Evolutionary conservation across 2,113 vertebrate genomes (phyloP).

Genomic region (Saimiri boliviensis): DNA sequence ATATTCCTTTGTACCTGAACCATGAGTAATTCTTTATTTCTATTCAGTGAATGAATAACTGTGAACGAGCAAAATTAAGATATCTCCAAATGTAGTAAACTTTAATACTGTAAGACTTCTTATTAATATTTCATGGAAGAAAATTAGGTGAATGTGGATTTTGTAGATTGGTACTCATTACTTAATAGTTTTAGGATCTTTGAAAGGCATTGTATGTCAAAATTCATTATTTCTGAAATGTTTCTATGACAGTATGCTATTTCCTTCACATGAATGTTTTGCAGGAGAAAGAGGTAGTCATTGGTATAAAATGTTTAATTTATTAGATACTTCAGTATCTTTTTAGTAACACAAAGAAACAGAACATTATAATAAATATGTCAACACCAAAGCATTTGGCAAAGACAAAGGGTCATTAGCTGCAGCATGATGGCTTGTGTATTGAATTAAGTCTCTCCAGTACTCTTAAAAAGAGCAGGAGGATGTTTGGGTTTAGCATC

Average conservation of each 20-base stretch:
- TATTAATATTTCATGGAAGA: conserved; percentile 52
- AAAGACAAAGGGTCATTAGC: background rate
- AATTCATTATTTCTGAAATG: conserved; percentile 45
- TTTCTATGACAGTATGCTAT: background rate
- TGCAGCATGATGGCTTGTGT: background rate
- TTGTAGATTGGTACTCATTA: conserved; percentile 34
- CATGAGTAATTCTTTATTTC: conserved; percentile 65
- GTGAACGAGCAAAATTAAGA: conserved; percentile 19
- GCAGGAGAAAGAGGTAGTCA: conserved; percentile 5
- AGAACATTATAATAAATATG: conserved; percentile 27
- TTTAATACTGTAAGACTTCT: conserved; percentile 62
- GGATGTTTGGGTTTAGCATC: background rate
- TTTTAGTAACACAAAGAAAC: conserved; percentile 33
- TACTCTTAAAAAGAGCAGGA: conserved; percentile 57
- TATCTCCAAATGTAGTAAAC: conserved; percentile 61
- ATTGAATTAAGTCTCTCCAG: conserved; percentile 22
- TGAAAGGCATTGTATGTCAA: conserved; percentile 23
- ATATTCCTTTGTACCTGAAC: conserved; percentile 55
- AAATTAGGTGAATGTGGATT: conserved; percentile 37
- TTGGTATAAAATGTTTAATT: conserved; percentile 18
- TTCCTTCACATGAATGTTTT: conserved; percentile 40
- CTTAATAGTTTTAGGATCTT: background rate
- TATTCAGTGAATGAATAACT: conserved; percentile 58
- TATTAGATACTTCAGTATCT: conserved; percentile 24
- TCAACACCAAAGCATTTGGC: conserved; percentile 35